Base-by-base conservation (phyloP, 2,888 invertebrate species). In the Caenorhabditis becei region DNA sequence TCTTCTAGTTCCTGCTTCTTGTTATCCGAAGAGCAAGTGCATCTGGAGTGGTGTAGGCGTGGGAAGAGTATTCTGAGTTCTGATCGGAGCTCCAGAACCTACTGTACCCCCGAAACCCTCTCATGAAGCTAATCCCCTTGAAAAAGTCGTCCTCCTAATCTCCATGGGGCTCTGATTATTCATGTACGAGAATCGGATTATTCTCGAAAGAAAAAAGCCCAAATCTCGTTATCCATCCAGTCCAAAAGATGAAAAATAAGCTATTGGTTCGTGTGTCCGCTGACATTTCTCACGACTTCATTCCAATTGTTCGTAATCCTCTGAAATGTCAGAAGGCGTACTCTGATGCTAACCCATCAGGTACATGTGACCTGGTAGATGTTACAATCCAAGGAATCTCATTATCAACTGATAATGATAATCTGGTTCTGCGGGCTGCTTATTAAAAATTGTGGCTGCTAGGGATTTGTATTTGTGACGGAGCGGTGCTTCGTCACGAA, bases 371-470 rank as follows among this genome's bases (percentile, higher is more conserved):
- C n/a, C n/a, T n/a, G n/a, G n/a, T n/a, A n/a, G n/a, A n/a, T n/a
- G n/a, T n/a, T n/a, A n/a, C n/a, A n/a, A n/a, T n/a, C n/a, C n/a
- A n/a, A n/a, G n/a, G n/a, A n/a, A n/a, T n/a, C n/a, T n/a, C n/a
- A n/a, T n/a, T n/a, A n/a, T n/a, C n/a, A n/a, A n/a, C n/a, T 14
- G 41, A 41, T 41, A 41, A 41, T 5, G 14, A 41, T 41, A 41
- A 41, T 11, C 41, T 47, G 10, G 16, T 4, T 18, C 10, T 5
- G n/a, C 47, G n/a, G 47, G 41, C 11, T 18, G 47, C 18, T 47
- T 47, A 47, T 47, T 47, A 47, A 47, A 47, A 47, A 47, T 47
- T 47, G 47, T 47, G 47, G 47, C 47, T 47, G 47, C 47, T n/a
- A n/a, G n/a, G 47, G 47, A 18, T 16, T 41, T 41, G 41, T 41